These are phyloP conservation scores for Hydractinia echinata DNA, from an alignment of 30 jellyfish, hydroid and myxozoan genomes.

Conservation along the genomic window DNA sequence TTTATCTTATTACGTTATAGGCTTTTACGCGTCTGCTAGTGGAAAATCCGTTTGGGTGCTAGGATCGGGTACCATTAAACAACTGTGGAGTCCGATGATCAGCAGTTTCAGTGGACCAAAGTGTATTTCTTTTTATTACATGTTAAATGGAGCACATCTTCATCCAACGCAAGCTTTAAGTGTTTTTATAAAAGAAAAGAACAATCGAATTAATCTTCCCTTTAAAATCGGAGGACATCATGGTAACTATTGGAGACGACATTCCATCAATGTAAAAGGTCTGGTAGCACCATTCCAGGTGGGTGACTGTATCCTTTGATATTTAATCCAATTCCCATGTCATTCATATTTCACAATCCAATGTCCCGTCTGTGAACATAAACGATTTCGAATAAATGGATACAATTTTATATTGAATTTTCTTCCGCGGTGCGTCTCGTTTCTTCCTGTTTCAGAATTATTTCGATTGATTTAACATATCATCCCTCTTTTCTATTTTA, in stretches of 20 bases:
- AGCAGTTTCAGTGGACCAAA: constrained; percentile 2
- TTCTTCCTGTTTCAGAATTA: too few species aligned
- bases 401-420: too few species aligned
- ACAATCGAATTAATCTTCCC: neutral
- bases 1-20: neutral
- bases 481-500: neutral
- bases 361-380: too few species aligned
- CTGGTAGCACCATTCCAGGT: constrained; percentile 19
- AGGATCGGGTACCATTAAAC: neutral
- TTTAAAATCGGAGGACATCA: constrained; percentile 31
- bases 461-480: too few species aligned
- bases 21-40: constrained; percentile 25
- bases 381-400: too few species aligned
- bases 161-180: constrained; percentile 26
- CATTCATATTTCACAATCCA: too few species aligned
- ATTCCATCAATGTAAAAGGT: neutral
- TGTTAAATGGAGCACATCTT: constrained; percentile 34
- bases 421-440: too few species aligned
- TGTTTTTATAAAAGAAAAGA: neutral
- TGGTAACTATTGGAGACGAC: constrained; percentile 31
- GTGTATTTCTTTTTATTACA: constrained; percentile 17
- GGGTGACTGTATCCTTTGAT: neutral
- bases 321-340: too few species aligned
- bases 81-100: constrained; percentile 10
- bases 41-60: neutral